These are phyloP conservation scores for Hyalella azteca DNA, from an alignment of 2,888 invertebrate species.

Conservation along the genomic window DNA sequence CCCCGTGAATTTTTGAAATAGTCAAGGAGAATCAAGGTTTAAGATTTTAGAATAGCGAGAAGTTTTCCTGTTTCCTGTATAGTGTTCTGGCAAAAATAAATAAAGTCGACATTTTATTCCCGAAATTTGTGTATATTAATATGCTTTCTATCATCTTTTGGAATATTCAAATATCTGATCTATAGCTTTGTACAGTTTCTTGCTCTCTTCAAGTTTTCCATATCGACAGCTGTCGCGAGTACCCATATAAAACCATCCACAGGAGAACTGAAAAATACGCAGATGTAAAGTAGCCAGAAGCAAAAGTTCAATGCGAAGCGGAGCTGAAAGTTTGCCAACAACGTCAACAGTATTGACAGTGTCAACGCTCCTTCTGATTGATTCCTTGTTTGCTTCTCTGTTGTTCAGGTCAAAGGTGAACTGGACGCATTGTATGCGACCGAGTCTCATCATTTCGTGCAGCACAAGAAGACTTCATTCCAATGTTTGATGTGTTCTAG, in stretches of 20 bases:
- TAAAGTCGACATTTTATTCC: too few species aligned
- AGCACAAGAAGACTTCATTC: not conserved
- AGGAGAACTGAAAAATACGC: not conserved
- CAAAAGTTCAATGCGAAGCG: slow-evolving; percentile 5
- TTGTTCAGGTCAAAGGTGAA: slow-evolving; percentile 31
- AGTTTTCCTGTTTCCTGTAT: too few species aligned
- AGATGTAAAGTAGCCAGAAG: slow-evolving; percentile 23
- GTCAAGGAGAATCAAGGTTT: too few species aligned
- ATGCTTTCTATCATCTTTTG: too few species aligned
- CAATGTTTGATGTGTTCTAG: not conserved
- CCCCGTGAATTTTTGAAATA: too few species aligned
- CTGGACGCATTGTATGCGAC: slow-evolving; percentile 24
- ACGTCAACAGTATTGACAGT: slow-evolving; percentile 34
- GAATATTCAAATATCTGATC: too few species aligned
- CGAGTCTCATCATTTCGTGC: slow-evolving; percentile 26
- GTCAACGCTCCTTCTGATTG: slow-evolving; percentile 33
- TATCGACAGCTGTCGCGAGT: slow-evolving; percentile 4
- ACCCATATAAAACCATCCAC: not conserved
- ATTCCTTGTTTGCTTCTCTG: slow-evolving; percentile 14
- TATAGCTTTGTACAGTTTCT: not conserved
- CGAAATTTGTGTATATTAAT: too few species aligned
- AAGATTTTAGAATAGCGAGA: too few species aligned
- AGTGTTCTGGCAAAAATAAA: too few species aligned
- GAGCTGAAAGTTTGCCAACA: slow-evolving; percentile 1
- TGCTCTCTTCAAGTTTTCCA: not conserved